These are phyloP conservation scores for Phenganax marumi DNA, from an alignment of 92 coral and sea anemone species.

Conservation along the genomic window DNA sequence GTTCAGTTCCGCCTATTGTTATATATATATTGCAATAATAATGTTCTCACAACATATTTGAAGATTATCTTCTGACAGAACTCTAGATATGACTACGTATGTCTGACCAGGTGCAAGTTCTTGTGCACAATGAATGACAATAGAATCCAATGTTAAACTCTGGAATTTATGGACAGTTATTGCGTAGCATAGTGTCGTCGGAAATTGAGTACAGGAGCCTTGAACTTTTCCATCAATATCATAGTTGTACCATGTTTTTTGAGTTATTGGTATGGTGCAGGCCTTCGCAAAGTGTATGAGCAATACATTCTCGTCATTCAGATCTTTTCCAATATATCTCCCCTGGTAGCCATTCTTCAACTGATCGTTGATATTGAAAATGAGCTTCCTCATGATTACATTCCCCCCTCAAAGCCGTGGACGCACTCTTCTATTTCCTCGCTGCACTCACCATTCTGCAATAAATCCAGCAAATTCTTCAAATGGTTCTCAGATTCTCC, in stretches of 20 bases:
- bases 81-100: conserved; percentile 1
- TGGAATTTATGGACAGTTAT: conserved; percentile 12
- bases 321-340: conserved; percentile 16
- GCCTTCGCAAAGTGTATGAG: conserved; percentile 21
- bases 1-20: too few relatives aligned
- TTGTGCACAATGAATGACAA: conserved; percentile 12
- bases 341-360: neutral
- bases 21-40: too few relatives aligned
- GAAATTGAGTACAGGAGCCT: conserved; percentile 19
- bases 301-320: conserved; percentile 23
- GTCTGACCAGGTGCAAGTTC: conserved; percentile 13
- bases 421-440: conserved; percentile 30
- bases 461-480: neutral
- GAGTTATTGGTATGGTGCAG: conserved; percentile 16
- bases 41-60: too few relatives aligned
- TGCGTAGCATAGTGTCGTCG: neutral
- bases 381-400: conserved; percentile 9
- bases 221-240: conserved; percentile 9
- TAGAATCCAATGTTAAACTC: neutral
- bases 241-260: conserved; percentile 29
- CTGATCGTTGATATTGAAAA: neutral
- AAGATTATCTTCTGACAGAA: neutral
- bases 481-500: neutral
- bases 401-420: conserved; percentile 2
- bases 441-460: conserved; percentile 31